Evolutionary conservation across 2,888 invertebrate genomes (phyloP).

Genomic region (Nysson spinosus): DNA sequence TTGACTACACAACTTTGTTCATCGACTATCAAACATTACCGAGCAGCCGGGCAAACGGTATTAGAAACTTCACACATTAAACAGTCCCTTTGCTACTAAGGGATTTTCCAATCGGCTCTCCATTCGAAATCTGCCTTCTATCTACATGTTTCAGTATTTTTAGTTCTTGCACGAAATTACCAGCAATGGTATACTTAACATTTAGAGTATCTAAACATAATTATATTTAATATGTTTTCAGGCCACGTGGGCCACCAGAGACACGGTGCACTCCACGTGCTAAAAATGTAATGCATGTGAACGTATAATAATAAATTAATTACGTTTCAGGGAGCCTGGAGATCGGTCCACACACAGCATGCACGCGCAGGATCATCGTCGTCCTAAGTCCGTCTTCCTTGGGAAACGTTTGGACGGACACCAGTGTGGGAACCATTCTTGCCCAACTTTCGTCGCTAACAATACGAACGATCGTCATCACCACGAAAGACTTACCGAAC

Average conservation of each 20-base stretch:
- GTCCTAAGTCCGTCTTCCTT: slow-evolving; percentile 78
- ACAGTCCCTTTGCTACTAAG: slow-evolving; percentile 7
- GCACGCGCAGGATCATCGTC: slow-evolving; percentile 78
- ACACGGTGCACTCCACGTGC: no score
- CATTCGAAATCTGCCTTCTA: background rate
- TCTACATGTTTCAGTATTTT: background rate
- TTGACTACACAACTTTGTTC: slow-evolving; percentile 18
- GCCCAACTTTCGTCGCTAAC: slow-evolving; percentile 76
- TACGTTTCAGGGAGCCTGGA: slow-evolving; percentile 80
- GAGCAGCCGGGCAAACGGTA: background rate
- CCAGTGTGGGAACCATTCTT: slow-evolving; percentile 75
- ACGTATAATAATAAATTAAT: no score
- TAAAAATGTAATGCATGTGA: no score
- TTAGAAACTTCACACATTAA: slow-evolving; percentile 8
- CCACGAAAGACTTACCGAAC: slow-evolving; percentile 77
- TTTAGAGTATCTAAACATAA: no score
- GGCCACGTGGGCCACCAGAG: no score
- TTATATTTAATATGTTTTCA: no score
- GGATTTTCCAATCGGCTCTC: slow-evolving; percentile 5
- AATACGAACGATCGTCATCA: slow-evolving; percentile 73
- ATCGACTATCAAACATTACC: slow-evolving; percentile 17
- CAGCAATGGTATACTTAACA: no score
- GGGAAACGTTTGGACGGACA: slow-evolving; percentile 78
- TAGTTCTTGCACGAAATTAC: no score
- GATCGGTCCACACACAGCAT: slow-evolving; percentile 79